Percentiles rank a stretch among this genome's conserved stretches.
Evolutionary conservation across 92 coral and sea anemone genomes (phyloP).

Genomic region (Galaxea fascicularis): DNA sequence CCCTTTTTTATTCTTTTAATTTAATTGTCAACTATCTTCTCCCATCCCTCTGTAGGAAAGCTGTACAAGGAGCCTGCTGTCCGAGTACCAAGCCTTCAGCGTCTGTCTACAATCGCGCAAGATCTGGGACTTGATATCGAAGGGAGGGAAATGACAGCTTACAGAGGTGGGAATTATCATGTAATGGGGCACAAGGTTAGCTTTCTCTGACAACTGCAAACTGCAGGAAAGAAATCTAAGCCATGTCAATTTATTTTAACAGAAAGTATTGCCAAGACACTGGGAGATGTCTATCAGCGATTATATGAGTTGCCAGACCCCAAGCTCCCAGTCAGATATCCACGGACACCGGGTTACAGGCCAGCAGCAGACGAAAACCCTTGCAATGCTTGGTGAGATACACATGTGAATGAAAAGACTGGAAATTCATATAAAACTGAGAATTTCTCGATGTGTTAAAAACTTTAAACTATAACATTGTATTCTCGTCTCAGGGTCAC

Average conservation of each 20-base stretch:
- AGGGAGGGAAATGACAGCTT: constrained; percentile 63
- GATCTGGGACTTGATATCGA: constrained; percentile 67
- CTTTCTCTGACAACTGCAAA: background rate
- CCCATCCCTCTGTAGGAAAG: constrained; percentile 21
- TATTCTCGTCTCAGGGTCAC: too few species aligned
- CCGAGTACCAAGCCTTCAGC: constrained; percentile 72
- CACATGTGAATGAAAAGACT: background rate
- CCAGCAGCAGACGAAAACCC: constrained; percentile 78
- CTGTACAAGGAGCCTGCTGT: constrained; percentile 79
- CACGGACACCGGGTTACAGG: constrained; percentile 81
- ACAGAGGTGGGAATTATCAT: constrained; percentile 43
- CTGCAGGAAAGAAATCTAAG: background rate
- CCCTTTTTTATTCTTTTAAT: too few species aligned
- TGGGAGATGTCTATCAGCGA: constrained; percentile 61
- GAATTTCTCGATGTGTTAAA: too few species aligned
- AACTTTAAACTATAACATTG: too few species aligned
- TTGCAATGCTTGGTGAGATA: constrained; percentile 82
- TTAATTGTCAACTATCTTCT: background rate
- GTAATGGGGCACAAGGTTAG: too few species aligned
- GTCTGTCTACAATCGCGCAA: constrained; percentile 68
- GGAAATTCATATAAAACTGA: too few species aligned
- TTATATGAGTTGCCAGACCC: constrained; percentile 77
- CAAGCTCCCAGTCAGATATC: constrained; percentile 86
- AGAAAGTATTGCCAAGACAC: constrained; percentile 46
- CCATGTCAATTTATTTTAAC: background rate